Evolutionary conservation across 2,797 vertebrate genomes (phyloP).

Genomic region (Pipistrellus pygmaeus): DNA sequence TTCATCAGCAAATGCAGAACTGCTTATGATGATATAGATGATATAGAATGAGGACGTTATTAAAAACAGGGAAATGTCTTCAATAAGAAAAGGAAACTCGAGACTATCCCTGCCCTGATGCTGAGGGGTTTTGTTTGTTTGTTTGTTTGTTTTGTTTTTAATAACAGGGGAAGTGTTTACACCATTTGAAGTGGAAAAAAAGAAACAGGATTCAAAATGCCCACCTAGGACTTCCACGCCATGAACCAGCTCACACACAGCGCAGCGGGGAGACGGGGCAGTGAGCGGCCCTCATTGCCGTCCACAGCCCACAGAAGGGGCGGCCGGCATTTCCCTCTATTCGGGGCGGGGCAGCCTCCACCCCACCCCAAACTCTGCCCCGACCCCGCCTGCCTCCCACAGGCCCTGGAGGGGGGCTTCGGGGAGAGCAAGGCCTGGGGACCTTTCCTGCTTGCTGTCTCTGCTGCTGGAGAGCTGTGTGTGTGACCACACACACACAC

Average conservation of each 20-base stretch:
- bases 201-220: constrained; percentile 7
- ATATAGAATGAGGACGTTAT: neutral
- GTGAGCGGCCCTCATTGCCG: neutral
- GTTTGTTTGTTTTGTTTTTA: neutral
- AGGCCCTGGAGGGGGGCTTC: neutral
- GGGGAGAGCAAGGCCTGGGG: neutral
- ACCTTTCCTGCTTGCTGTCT: constrained; percentile 10
- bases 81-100: constrained; percentile 28
- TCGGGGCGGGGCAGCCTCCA: neutral
- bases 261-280: neutral
- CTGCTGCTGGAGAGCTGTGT: neutral
- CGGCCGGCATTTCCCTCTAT: neutral
- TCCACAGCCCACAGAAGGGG: neutral
- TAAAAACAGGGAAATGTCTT: neutral
- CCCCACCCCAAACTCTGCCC: neutral
- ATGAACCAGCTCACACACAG: neutral
- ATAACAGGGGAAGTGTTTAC: neutral
- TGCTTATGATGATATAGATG: neutral
- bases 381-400: no score
- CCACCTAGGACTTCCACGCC: neutral
- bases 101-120: neutral
- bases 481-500: neutral
- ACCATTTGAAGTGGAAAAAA: neutral
- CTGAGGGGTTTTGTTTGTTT: neutral
- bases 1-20: neutral